Evolutionary conservation across 2,113 vertebrate species (phyloP).

Genomic region (Caloenas nicobarica): DNA sequence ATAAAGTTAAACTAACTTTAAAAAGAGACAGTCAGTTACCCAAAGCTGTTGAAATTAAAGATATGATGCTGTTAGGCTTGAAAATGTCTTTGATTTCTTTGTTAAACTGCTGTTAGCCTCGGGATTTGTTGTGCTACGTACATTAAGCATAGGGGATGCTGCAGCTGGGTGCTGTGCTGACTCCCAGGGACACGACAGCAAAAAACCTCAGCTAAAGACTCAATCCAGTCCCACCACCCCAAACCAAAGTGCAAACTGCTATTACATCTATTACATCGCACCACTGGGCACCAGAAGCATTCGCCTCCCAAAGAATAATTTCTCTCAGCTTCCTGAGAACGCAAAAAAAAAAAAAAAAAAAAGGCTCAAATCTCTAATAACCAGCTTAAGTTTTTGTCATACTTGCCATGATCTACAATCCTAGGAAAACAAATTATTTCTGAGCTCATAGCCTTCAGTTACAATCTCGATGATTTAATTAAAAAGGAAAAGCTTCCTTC

Average conservation of each 20-base stretch:
- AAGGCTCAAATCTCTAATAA: background rate
- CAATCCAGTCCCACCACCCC: background rate
- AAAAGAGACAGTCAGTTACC: background rate
- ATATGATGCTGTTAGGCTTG: background rate
- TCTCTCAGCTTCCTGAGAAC: background rate
- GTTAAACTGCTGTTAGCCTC: background rate
- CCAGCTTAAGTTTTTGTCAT: background rate
- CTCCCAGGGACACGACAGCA: background rate
- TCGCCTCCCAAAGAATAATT: background rate
- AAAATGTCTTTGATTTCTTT: background rate
- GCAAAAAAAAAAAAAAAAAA: background rate
- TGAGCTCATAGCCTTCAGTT: background rate
- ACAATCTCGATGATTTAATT: slow-evolving; percentile 17
- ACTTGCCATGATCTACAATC: background rate
- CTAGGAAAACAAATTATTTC: background rate
- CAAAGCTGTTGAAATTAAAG: background rate
- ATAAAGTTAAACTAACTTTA: background rate
- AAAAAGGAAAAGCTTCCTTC: slow-evolving; percentile 4
- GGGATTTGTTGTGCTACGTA: background rate
- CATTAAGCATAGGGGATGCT: background rate
- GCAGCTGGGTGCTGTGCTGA: background rate
- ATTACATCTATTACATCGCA: background rate
- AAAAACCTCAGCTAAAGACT: background rate
- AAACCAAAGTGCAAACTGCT: background rate
- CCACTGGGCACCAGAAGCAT: rapidly evolving